Conservation (phyloP, 2,113 vertebrate genomes). For the Pipra filicauda region DNA sequence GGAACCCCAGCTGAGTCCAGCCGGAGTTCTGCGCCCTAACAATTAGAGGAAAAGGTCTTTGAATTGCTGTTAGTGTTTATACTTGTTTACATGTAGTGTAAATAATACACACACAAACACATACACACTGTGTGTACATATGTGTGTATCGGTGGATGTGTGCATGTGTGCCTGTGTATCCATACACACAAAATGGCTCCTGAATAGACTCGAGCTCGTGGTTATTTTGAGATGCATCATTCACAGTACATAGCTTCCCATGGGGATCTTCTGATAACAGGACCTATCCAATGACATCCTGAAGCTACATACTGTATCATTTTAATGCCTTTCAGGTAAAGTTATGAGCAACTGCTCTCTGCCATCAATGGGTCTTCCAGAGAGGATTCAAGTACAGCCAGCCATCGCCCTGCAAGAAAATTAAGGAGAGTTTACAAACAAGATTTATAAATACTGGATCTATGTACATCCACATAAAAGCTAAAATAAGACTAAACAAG, state of each 20-base stretch:
- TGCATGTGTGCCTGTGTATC: not conserved
- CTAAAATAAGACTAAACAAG: not conserved
- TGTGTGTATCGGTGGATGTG: not conserved
- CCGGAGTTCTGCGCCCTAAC: not conserved
- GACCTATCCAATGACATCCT: slow-evolving; percentile 37
- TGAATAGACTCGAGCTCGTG: not conserved
- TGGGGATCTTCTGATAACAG: not conserved
- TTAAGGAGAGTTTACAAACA: not conserved
- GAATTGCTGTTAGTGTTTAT: slow-evolving; percentile 19
- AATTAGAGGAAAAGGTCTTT: slow-evolving; percentile 26
- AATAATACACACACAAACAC: not conserved
- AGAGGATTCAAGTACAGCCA: slow-evolving; percentile 89
- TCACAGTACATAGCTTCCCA: slow-evolving; percentile 35
- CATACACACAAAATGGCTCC: slow-evolving; percentile 52
- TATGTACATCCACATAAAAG: not conserved
- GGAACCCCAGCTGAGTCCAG: not conserved
- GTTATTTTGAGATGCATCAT: slow-evolving; percentile 24
- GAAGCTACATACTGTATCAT: slow-evolving; percentile 50
- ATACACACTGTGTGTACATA: not conserved
- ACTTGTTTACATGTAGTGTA: slow-evolving; percentile 33
- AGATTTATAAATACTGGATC: not conserved
- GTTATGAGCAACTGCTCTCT: not conserved
- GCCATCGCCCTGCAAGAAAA: slow-evolving; percentile 83
- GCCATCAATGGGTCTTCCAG: slow-evolving; percentile 85
- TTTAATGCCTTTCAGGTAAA: slow-evolving; percentile 71